Evolutionary conservation across 2,113 vertebrate species (phyloP), one percentile per base, ranked within the genome.

Genomic region (Steatornis caripensis): DNA sequence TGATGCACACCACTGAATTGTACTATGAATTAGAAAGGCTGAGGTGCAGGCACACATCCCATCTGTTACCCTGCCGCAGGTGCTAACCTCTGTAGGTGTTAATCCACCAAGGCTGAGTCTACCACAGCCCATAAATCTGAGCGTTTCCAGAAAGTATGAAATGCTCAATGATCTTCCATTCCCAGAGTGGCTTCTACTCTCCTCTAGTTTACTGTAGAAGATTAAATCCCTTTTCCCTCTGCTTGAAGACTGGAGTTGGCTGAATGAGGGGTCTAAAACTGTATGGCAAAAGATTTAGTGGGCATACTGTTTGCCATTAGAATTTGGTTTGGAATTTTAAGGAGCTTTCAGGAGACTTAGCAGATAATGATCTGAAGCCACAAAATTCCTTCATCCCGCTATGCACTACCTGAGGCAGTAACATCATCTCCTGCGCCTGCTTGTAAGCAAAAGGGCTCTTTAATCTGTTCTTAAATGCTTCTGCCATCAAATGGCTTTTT

Each of bases 301-400:
- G 61, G 5, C 16, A n/a, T 90, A 19, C 46, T 96, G 65, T 89
- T 96, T 97, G 65, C 83, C 30, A 55, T 87, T 69, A 86, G 60
- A 87, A 89, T 93, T 87, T 68, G 55, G 53, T 72, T 84, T 93
- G 94, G 83, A 96, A 96, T 95, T 96, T 89, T 79, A 95, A 93
- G 74, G 48, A 84, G 70, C 54, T 97, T 93, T 90, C 79, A 78
- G 55, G 41, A 93, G 55, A 82, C 11, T 66, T 77, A 62, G 22
- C 49, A 92, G 91, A 93, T 94, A 94, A 61, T 77, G 39, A 95
- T 95, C 95, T 87, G 61, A 92, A 96, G 84, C 48, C 39, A 83
- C 57, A 83, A 48, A 93, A 95, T 94, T 95, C 65, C 51, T 75
- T 45, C 83, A 88, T 84, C 83, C 53, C 75, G 23, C 43, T 72